phyloP scores from a whole-genome alignment of 2,888 invertebrate genomes.

The Philaethria dido region DNA sequence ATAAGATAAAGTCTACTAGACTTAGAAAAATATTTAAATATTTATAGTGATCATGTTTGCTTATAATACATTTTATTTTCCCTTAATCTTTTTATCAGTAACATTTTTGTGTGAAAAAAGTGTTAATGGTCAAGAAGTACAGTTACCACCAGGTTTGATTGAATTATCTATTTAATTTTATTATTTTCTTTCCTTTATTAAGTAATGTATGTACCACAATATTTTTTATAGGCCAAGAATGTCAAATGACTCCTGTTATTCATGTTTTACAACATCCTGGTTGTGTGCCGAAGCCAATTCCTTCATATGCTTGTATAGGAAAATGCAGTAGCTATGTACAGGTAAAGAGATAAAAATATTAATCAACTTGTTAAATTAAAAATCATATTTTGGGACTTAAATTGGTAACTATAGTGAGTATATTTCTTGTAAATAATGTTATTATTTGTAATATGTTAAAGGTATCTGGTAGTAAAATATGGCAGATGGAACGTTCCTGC shows the following conservation, averaged over 20 bases:
- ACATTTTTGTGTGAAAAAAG: slow-evolving; percentile 57
- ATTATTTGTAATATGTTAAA: slow-evolving; percentile 57
- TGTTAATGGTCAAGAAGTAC: slow-evolving; percentile 64
- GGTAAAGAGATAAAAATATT: slow-evolving; percentile 74
- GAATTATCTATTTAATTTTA: not conserved
- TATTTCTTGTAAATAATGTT: not conserved
- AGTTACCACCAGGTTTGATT: slow-evolving; percentile 65
- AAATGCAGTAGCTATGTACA: slow-evolving; percentile 96
- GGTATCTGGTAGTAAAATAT: slow-evolving; percentile 97
- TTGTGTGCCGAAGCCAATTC: slow-evolving; percentile 96
- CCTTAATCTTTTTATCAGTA: slow-evolving; percentile 53
- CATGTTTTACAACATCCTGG: slow-evolving; percentile 96
- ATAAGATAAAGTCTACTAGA: slow-evolving; percentile 20
- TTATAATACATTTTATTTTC: slow-evolving; percentile 47
- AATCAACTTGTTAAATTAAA: not conserved
- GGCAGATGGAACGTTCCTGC: slow-evolving; percentile 98
- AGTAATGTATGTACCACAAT: not conserved
- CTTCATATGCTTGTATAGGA: slow-evolving; percentile 96
- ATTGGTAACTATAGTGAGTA: too few relatives aligned
- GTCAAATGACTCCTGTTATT: slow-evolving; percentile 95
- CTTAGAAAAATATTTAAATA: not conserved
- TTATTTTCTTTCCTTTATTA: not conserved
- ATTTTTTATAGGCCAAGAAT: slow-evolving; percentile 86
- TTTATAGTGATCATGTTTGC: slow-evolving; percentile 50
- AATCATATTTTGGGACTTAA: not conserved